These are phyloP conservation scores for Neotoma lepida DNA, from an alignment of 2,113 vertebrate genomes.

Conservation along the genomic window DNA sequence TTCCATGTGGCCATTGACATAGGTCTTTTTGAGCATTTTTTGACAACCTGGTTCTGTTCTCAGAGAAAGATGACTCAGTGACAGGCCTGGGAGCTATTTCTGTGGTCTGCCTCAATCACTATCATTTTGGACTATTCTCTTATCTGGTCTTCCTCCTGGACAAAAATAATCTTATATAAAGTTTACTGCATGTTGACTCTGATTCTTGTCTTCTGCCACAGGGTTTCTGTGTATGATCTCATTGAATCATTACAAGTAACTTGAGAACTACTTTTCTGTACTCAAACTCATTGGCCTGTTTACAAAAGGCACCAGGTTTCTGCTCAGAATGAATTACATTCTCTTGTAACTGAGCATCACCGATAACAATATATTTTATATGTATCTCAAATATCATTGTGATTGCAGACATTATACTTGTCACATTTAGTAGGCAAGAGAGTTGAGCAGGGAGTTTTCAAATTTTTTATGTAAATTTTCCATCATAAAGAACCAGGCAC, in stretches of 20 bases:
- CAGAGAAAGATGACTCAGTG: not conserved
- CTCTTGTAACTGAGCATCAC: not conserved
- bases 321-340: not conserved
- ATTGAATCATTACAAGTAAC: not conserved
- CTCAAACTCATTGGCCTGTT: not conserved
- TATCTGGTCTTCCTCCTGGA: not conserved
- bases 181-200: not conserved
- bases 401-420: not conserved
- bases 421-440: not conserved
- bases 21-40: not conserved
- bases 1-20: not conserved
- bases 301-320: not conserved
- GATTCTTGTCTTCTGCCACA: not conserved
- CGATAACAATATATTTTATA: not conserved
- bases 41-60: not conserved
- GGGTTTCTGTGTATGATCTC: not conserved
- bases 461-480: constrained; percentile 53
- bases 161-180: not conserved
- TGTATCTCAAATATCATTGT: not conserved
- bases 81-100: not conserved
- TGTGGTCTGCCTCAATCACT: not conserved
- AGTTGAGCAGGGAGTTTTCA: not conserved
- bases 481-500: constrained; percentile 21
- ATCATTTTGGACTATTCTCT: not conserved
- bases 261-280: not conserved